Evolutionary conservation across 2,888 invertebrate species (phyloP).

Genomic region (Zhengitettix transpicula): DNA sequence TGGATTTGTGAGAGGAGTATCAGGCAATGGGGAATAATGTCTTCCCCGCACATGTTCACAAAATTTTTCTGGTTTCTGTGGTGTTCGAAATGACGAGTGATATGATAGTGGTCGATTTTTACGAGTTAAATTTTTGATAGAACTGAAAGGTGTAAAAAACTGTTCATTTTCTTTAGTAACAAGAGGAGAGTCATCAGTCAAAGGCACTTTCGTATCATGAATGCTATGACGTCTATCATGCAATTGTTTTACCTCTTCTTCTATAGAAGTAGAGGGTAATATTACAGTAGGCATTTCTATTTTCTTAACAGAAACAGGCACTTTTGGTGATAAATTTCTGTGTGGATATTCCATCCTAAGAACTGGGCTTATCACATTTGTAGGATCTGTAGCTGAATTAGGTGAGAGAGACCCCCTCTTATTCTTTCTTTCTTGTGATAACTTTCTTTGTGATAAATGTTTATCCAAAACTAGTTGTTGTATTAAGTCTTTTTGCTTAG

Average conservation of each 20-base stretch:
- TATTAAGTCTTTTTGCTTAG: conserved; percentile 68
- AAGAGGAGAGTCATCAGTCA: conserved; percentile 6
- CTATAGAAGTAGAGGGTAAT: background rate
- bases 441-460: conserved; percentile 45
- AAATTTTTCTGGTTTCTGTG: background rate
- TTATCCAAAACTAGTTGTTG: conserved; percentile 70
- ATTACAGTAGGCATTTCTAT: background rate
- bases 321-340: background rate
- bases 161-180: conserved; percentile 8
- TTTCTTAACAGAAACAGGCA: background rate
- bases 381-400: background rate
- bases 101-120: conserved; percentile 14
- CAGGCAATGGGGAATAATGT: conserved; percentile 8
- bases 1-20: conserved; percentile 20
- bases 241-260: background rate
- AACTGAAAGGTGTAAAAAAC: conserved; percentile 13
- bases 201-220: conserved; percentile 12
- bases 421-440: conserved; percentile 27
- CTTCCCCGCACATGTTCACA: background rate
- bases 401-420: no score
- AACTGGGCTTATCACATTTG: background rate
- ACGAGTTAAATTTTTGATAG: conserved; percentile 8
- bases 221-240: conserved; percentile 2
- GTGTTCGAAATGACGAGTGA: conserved; percentile 11
- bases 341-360: no score